Conservation (phyloP, 2,113 vertebrate genomes). For the Paedocypris sp. region DNA sequence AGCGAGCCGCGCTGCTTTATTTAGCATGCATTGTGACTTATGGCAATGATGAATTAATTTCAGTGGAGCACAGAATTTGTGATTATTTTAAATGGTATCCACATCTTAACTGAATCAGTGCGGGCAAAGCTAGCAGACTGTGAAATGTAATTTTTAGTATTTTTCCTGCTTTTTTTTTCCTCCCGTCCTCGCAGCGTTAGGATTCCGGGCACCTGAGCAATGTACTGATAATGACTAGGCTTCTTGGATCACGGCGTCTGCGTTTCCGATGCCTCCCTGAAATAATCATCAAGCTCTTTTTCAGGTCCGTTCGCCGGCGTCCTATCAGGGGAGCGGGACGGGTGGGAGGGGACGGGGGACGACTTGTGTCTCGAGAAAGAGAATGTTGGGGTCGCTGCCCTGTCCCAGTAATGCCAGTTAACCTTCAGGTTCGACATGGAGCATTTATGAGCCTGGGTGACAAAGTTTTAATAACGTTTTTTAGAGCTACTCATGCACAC, state of each 20-base stretch:
- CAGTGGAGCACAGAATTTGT: conserved; percentile 75
- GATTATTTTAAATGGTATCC: conserved; percentile 71
- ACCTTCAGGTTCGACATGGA: too few species aligned
- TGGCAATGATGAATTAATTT: conserved; percentile 89
- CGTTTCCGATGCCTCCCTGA: conserved; percentile 28
- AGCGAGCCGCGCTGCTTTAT: conserved; percentile 58
- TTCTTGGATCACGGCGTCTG: conserved; percentile 53
- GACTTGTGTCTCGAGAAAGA: not conserved
- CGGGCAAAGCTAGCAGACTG: conserved; percentile 55
- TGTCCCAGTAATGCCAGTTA: too few species aligned
- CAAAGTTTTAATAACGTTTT: too few species aligned
- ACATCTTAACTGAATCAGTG: conserved; percentile 59
- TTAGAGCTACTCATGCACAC: too few species aligned
- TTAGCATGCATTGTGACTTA: conserved; percentile 70
- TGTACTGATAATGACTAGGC: conserved; percentile 51
- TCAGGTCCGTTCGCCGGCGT: not conserved
- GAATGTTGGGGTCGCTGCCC: too few species aligned
- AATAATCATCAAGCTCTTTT: conserved; percentile 24
- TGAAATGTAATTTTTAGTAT: conserved; percentile 51
- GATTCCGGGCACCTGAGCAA: conserved; percentile 50
- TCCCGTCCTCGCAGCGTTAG: conserved; percentile 37
- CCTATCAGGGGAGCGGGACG: conserved; percentile 2
- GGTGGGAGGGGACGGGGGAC: not conserved
- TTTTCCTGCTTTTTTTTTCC: conserved; percentile 28
- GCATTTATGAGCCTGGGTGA: too few species aligned